Percentiles rank a stretch among this genome's conserved stretches.
Conservation (phyloP, 2,888 invertebrate species). For the Camptogramma bilineatum region DNA sequence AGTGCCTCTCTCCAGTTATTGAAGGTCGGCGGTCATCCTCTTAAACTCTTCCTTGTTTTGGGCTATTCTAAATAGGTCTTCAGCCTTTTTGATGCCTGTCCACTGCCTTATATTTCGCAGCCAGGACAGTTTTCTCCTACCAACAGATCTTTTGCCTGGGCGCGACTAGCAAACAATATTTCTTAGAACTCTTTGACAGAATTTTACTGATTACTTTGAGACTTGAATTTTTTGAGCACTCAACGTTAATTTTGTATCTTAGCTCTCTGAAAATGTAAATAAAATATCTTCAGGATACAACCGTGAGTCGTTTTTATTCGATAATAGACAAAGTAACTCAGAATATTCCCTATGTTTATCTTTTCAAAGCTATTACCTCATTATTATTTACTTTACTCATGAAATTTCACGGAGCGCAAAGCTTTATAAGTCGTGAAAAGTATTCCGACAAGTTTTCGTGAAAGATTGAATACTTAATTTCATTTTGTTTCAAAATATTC, state of each 20-base stretch:
- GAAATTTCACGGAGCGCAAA: constrained; percentile 31
- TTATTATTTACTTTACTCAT: constrained; percentile 13
- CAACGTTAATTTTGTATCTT: not conserved
- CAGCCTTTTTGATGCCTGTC: too few species aligned
- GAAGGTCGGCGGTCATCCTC: too few species aligned
- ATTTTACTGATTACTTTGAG: too few species aligned
- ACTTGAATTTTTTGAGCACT: not conserved
- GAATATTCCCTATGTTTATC: not conserved
- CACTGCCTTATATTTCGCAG: too few species aligned
- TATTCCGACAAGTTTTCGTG: constrained; percentile 33
- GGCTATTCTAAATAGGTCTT: too few species aligned
- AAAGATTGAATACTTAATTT: constrained; percentile 27
- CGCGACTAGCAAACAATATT: too few species aligned
- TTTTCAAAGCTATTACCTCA: not conserved
- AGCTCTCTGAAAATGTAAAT: not conserved
- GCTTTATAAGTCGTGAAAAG: constrained; percentile 28
- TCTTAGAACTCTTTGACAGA: not conserved
- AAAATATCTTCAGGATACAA: not conserved
- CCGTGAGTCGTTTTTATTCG: not conserved
- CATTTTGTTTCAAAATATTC: constrained; percentile 1
- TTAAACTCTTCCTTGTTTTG: too few species aligned
- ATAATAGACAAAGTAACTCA: not conserved
- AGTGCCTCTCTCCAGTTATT: too few species aligned
- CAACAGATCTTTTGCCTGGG: too few species aligned
- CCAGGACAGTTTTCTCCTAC: too few species aligned